Base-by-base conservation (phyloP, 1,140 invertebrate species). In the Drosophila parabipectinata region DNA sequence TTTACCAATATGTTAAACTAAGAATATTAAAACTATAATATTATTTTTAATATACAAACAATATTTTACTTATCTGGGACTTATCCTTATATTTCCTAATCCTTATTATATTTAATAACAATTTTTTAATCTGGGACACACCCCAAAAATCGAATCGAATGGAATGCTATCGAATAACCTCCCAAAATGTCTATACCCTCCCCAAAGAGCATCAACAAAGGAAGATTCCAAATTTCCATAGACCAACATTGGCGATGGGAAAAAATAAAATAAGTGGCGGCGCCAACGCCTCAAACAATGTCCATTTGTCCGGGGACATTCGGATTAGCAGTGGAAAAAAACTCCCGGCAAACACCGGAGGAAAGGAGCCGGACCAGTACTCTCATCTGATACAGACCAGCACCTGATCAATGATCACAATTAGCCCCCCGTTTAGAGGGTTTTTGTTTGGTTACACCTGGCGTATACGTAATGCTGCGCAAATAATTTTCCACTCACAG, bases 401-500 rank as follows among this genome's bases (percentile, higher is more conserved):
- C 39, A 14, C 39, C 39, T n/a, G 39, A 32, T 54, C 47, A 44
- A 39, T 9, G 24, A 21, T 39, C 21, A 14, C 71, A 74, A 74
- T 74, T 66, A 74, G 72, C 53, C 54, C 54, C 14, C 30, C 32
- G 52, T 74, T 67, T 75, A 58, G 63, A 44, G 73, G n/a, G 21
- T 76, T 59, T 44, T 28, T 66, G 71, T 66, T 78, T 68, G 58
- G 64, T 82, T 72, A 79, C 66, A 87, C 83, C 39, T 60, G 71
- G 62, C 82, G 82, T 88, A 87, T 88, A 75, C 83, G 83, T 72
- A 79, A 88, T 72, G 45, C 47, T 34, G 55, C 45, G 57, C 41
- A 48, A 72, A 51, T 75, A 75, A 58, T 57, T 59, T 50, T 54
- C 34, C 39, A 5, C 32, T 48, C 24, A 15, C 15, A 18, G 51